phyloP scores from a whole-genome alignment of 2,113 vertebrate species.

The Merops nubicus region DNA sequence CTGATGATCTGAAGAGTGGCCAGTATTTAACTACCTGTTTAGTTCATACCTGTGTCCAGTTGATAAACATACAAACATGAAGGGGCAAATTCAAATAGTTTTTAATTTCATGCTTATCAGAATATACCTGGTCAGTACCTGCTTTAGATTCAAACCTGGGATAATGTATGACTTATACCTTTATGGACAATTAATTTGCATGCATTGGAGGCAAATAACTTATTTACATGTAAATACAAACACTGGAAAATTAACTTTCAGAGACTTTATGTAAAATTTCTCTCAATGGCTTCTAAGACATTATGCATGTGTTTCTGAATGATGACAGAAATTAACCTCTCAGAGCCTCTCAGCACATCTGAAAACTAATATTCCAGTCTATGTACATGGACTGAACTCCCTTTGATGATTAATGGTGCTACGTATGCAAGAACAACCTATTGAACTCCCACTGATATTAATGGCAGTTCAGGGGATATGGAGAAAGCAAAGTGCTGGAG shows the following conservation, averaged over 20 bases:
- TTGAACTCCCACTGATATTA: neutral
- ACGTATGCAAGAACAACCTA: neutral
- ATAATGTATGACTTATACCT: neutral
- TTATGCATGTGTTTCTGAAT: neutral
- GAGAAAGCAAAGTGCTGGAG: neutral
- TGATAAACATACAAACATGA: fast-evolving
- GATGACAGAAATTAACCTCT: neutral
- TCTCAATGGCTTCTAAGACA: neutral
- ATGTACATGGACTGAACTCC: neutral
- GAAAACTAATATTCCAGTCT: neutral
- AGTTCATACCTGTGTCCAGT: neutral
- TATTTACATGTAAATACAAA: neutral
- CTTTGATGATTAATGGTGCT: neutral
- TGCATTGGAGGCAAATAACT: neutral
- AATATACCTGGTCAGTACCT: neutral
- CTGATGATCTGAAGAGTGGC: neutral
- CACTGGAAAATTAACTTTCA: neutral
- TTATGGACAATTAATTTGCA: neutral
- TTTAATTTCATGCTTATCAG: neutral
- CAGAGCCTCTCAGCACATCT: neutral
- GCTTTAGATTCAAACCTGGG: neutral
- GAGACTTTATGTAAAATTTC: neutral
- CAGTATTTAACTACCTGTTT: neutral
- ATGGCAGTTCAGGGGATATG: neutral
- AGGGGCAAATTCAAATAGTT: neutral